Conservation (phyloP, 2,113 vertebrate genomes). For the Chamaetylas fuelleborni region DNA sequence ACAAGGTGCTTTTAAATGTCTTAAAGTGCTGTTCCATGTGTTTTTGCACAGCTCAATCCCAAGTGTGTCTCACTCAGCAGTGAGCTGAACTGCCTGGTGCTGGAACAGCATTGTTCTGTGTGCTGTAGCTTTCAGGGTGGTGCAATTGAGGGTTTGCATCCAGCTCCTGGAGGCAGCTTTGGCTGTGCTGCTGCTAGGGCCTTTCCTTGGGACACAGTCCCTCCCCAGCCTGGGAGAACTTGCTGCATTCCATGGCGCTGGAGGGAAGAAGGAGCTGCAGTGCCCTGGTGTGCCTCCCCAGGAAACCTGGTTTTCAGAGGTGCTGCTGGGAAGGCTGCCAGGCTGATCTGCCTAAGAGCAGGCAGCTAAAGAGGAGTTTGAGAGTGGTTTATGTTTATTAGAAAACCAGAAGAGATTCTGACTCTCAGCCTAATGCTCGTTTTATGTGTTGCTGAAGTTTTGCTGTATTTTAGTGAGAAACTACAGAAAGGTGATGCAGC, state of each 20-base stretch:
- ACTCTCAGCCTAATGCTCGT: background rate
- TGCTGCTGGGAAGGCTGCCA: background rate
- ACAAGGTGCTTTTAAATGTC: background rate
- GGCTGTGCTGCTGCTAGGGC: background rate
- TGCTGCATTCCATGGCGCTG: background rate
- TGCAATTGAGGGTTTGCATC: background rate
- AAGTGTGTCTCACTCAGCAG: accelerated
- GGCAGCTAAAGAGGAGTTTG: background rate
- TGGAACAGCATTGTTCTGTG: accelerated
- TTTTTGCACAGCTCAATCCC: background rate
- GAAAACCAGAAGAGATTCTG: background rate
- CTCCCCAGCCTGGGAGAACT: background rate
- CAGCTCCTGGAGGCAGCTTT: background rate
- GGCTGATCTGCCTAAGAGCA: background rate
- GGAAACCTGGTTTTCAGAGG: background rate
- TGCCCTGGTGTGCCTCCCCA: background rate
- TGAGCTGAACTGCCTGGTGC: background rate
- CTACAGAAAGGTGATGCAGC: background rate
- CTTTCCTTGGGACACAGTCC: accelerated
- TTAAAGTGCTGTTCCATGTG: background rate
- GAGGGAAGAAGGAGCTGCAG: background rate
- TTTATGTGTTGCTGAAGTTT: background rate
- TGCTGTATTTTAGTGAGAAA: background rate
- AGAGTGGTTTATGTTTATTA: background rate
- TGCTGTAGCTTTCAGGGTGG: background rate